phyloP scores from a whole-genome alignment of 1,140 invertebrate genomes.

The Aleiodes sp. region DNA sequence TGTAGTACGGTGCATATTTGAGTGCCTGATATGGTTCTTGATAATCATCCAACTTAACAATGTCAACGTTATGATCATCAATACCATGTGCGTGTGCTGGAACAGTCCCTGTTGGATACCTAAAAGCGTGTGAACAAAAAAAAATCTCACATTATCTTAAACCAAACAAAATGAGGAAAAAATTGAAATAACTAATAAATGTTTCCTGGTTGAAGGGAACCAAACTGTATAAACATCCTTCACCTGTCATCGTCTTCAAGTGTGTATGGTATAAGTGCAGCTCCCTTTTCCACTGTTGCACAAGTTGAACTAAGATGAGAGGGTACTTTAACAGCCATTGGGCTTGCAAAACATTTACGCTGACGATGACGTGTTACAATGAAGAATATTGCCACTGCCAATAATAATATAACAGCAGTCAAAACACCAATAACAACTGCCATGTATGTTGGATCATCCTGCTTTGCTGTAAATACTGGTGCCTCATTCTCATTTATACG shows the following conservation, averaged over 20 bases:
- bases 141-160: conserved; percentile 11
- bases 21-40: conserved; percentile 82
- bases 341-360: conserved; percentile 80
- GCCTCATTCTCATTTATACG: conserved; percentile 65
- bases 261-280: conserved; percentile 63
- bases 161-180: neutral
- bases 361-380: conserved; percentile 81
- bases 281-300: conserved; percentile 66
- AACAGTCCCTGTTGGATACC: conserved; percentile 64
- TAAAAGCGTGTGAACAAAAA: conserved; percentile 33
- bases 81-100: conserved; percentile 63
- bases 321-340: conserved; percentile 73
- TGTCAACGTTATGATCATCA: conserved; percentile 62
- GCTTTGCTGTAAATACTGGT: conserved; percentile 73
- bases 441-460: conserved; percentile 80
- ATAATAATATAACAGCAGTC: conserved; percentile 78
- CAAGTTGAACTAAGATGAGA: conserved; percentile 64
- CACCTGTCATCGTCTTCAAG: conserved; percentile 63
- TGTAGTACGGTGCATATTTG: conserved; percentile 80
- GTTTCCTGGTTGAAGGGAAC: neutral
- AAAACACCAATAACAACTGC: conserved; percentile 84
- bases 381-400: conserved; percentile 79
- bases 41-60: conserved; percentile 78
- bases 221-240: conserved; percentile 12
- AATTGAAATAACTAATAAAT: neutral